Percentiles rank a stretch among this genome's conserved stretches.
Evolutionary conservation across 2,113 vertebrate genomes (phyloP).

Genomic region (Myiagra hebetior): DNA sequence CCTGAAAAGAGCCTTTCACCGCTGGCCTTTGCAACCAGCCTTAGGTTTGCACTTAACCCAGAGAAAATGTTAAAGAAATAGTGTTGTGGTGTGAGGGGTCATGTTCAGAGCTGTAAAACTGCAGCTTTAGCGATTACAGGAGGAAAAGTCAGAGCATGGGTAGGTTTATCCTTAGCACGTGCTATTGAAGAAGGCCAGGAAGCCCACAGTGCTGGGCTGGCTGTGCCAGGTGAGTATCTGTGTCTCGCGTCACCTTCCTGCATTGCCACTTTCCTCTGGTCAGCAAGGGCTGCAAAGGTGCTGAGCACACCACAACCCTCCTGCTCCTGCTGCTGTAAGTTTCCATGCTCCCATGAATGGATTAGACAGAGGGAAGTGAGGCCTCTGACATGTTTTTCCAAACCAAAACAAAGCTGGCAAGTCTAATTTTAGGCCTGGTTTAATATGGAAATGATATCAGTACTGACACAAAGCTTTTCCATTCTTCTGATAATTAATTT

Average conservation of each 20-base stretch:
- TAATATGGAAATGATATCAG: slow-evolving; percentile 8
- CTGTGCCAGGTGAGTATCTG: not conserved
- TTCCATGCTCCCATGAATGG: not conserved
- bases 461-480: not conserved
- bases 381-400: slow-evolving; percentile 17
- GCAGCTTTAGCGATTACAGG: not conserved
- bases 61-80: not conserved
- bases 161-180: not conserved
- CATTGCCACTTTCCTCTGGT: not conserved
- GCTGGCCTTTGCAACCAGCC: not conserved
- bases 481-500: not conserved
- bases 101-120: not conserved
- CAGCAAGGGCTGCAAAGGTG: rapidly evolving
- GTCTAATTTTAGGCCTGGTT: slow-evolving; percentile 43
- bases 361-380: not conserved
- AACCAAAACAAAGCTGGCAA: slow-evolving; percentile 34
- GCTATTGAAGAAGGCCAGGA: not conserved
- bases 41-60: rapidly evolving
- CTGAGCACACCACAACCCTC: not conserved
- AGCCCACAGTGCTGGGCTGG: not conserved
- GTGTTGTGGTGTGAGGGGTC: rapidly evolving
- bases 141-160: not conserved
- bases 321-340: not conserved
- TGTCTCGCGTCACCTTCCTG: rapidly evolving
- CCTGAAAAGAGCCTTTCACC: not conserved